A percentile compares a stretch with the other conserved stretches of the same genome.
Evolutionary conservation across 2,113 vertebrate genomes (phyloP).

Genomic region (Leptocoma aspasia): DNA sequence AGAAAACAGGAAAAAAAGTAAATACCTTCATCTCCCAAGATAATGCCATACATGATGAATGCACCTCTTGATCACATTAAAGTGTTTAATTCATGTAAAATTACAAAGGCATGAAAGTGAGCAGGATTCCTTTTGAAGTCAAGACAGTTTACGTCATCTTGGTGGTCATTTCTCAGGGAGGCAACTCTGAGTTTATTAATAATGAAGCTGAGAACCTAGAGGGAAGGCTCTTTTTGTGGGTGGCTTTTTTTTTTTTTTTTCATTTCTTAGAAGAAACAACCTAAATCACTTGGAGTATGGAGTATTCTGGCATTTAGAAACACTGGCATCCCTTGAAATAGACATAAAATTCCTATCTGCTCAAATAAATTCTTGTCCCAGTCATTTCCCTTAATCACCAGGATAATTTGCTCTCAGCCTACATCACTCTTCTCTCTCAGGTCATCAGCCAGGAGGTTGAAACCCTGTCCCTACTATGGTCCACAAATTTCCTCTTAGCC

Average conservation of each 20-base stretch:
- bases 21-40: slow-evolving; percentile 24
- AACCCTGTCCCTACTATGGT: not conserved
- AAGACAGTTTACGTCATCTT: not conserved
- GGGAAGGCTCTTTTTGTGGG: not conserved
- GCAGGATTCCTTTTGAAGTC: slow-evolving; percentile 42
- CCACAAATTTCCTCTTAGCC: not conserved
- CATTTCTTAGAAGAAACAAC: not conserved
- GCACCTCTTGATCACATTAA: slow-evolving; percentile 28
- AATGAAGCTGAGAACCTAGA: slow-evolving; percentile 1
- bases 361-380: not conserved
- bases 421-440: not conserved
- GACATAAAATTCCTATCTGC: not conserved
- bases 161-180: slow-evolving; percentile 35
- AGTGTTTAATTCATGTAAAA: slow-evolving; percentile 36
- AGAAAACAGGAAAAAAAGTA: not conserved
- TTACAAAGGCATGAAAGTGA: slow-evolving; percentile 54
- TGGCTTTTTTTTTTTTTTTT: not conserved
- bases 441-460: not conserved
- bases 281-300: not conserved
- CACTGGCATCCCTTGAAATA: not conserved
- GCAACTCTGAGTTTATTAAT: not conserved
- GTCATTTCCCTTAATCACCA: not conserved
- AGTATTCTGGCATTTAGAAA: not conserved
- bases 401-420: not conserved
- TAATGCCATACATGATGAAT: slow-evolving; percentile 28